These are phyloP conservation scores for Gasterosteus nipponicus DNA, from an alignment of 2,113 vertebrate species.

Conservation along the genomic window DNA sequence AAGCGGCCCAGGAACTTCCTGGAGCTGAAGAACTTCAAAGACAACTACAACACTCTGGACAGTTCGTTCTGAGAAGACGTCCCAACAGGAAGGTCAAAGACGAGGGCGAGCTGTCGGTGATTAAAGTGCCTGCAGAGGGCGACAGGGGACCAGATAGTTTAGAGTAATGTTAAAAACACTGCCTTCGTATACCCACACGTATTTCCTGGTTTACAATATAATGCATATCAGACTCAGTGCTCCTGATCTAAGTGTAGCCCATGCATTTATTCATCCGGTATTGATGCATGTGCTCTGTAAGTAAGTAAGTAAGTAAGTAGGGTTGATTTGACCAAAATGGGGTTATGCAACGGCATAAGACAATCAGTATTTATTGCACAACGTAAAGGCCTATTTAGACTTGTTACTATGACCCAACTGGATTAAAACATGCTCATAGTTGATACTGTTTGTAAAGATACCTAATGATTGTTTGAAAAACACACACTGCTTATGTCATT, in stretches of 20 bases:
- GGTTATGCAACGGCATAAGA: slow-evolving; percentile 64
- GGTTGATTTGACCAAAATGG: slow-evolving; percentile 67
- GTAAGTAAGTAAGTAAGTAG: background rate
- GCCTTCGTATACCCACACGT: slow-evolving; percentile 43
- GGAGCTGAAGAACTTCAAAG: slow-evolving; percentile 98
- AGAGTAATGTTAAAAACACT: slow-evolving; percentile 39
- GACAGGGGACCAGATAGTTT: background rate
- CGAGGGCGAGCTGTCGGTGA: slow-evolving; percentile 20
- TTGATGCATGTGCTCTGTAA: slow-evolving; percentile 45
- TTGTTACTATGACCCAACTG: slow-evolving; percentile 34
- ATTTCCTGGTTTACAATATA: slow-evolving; percentile 44
- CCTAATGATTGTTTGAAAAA: slow-evolving; percentile 17
- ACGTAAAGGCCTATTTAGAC: slow-evolving; percentile 53
- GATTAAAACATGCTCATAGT: slow-evolving; percentile 32
- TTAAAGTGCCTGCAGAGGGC: slow-evolving; percentile 31
- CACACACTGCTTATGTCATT: slow-evolving; percentile 13
- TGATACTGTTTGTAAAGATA: slow-evolving; percentile 15
- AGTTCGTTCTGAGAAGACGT: slow-evolving; percentile 85
- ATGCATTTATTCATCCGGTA: slow-evolving; percentile 17
- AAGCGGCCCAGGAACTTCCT: slow-evolving; percentile 95
- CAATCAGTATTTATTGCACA: slow-evolving; percentile 77
- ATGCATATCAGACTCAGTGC: slow-evolving; percentile 40
- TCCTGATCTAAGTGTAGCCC: slow-evolving; percentile 38
- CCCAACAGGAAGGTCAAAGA: background rate
- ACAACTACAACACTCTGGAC: slow-evolving; percentile 97